Base-by-base conservation (phyloP, 2,888 invertebrate species). In the Macrostomum cliftonense region DNA sequence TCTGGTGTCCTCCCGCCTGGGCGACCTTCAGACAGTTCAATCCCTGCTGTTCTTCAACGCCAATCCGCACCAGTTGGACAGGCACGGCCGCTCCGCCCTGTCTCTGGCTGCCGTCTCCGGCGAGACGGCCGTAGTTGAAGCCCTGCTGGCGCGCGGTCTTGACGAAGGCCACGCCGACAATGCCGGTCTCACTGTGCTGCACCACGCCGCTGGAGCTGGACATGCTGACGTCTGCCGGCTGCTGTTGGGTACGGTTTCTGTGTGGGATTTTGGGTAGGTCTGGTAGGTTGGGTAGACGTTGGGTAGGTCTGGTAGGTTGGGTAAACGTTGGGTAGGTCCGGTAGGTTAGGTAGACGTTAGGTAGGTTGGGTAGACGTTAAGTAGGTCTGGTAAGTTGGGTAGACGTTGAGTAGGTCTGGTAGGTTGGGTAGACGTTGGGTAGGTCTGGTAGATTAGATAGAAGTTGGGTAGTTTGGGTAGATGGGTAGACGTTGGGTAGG, bases 121-220 rank as follows among this genome's bases (percentile, higher is more conserved):
- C 49, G 50, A 52, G 0, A 81, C 82, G 39, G 83, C 84, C 59
- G 85, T 87, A 12, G 86, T 88, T 1, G 76, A 82, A n/a, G 82
- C 83, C 60, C 72, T 88, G 39, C 72, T 88, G 4, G 48, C 52
- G 13, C 20, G 40, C 7, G 87, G 77, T 63, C 61, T 66, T 49
- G 68, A 72, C 56, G 71, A 85, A 86, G 62, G 66, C 50, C 71
- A 71, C 54, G 56, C 68, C 13, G 88, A 89, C 64, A 86, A 87
- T 69, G 83, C 83, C 0, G 87, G 88, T 0, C 89, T 88, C 88
- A 88, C 89, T 1, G 87, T 91, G 1, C 68, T 91, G 47, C 88
- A 89, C 65, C 88, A 89, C 62, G 82, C 88, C 0, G 83, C 88
- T 16, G 87, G 87, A 65, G 86, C 89, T 74, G 81, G 85, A 12